Evolutionary conservation across 2,797 vertebrate species (phyloP), one percentile per base, ranked within the genome.

Genomic region (Mycteria americana): DNA sequence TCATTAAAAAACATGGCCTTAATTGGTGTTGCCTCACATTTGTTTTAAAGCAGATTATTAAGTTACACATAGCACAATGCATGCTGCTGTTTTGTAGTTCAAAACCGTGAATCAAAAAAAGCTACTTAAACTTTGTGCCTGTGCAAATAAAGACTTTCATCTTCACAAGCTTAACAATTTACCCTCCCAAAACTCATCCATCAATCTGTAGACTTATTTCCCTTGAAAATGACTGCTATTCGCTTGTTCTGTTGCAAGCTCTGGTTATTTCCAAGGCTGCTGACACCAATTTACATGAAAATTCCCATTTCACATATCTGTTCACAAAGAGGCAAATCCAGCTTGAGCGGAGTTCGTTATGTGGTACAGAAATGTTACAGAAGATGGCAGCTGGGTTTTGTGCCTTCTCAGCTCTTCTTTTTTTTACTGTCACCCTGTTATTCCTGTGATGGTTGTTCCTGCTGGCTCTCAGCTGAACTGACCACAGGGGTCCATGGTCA

Each of bases 71-170:
- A 89, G 27, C 54, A 24, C 0, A 0, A 13, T 45, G 81, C 39
- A 45, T 0, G 3, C 18, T 14, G 53, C 51, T 92, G 46, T 41
- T 86, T 33, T 75, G 84, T 67, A 77, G 82, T 82, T 95, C 82
- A 80, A 92, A 96, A 91, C 31, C 0, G 0, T 18, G 63, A 81
- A 88, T 89, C 28, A 92, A 81, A 93, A 92, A 91, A 84, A 79
- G 43, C 62, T 76, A 31, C 82, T 95, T 96, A 91, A 93, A 92
- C 86, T 91, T 85, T 91, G 78, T 92, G 79, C 89, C 84, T 85
- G 56, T 72, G 67, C 63, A 95, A 94, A 95, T 74, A 94, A 85
- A 74, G 93, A 92, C 93, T 97, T 96, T 95, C 91, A 91, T 93
- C 90, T 92, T 93, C 91, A 93, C 69, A 74, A 54, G 86, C 68